Conservation (phyloP, 2,113 vertebrate species). For the Anseranas semipalmata region DNA sequence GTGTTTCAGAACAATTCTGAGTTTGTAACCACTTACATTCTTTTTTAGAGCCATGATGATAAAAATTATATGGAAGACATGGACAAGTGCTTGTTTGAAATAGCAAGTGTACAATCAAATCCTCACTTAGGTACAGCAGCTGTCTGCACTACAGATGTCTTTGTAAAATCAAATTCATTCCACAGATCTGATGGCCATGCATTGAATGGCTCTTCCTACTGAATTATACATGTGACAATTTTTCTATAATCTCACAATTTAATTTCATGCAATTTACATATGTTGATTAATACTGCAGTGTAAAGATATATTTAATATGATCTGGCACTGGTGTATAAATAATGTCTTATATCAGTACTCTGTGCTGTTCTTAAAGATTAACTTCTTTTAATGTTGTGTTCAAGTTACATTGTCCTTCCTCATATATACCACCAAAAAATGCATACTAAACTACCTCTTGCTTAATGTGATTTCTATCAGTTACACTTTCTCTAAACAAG, state of each 20-base stretch:
- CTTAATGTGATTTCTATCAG: not conserved
- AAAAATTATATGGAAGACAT: not conserved
- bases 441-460: not conserved
- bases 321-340: conserved; percentile 27
- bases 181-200: conserved; percentile 30
- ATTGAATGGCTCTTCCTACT: conserved; percentile 45
- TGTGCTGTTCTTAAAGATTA: not conserved
- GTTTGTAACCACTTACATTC: not conserved
- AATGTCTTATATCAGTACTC: conserved; percentile 2
- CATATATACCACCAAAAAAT: not conserved
- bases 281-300: conserved; percentile 43
- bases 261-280: conserved; percentile 51
- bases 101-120: conserved; percentile 31
- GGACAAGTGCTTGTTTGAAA: conserved; percentile 29
- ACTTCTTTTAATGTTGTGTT: conserved; percentile 4
- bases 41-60: not conserved
- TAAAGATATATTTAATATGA: conserved; percentile 44
- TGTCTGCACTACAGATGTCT: conserved; percentile 57
- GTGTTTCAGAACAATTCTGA: not conserved
- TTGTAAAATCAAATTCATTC: conserved; percentile 36
- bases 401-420: not conserved
- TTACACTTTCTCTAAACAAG: not conserved
- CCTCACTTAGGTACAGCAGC: conserved; percentile 56
- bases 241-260: conserved; percentile 42
- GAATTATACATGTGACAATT: conserved; percentile 31